phyloP scores from a whole-genome alignment of 1,140 invertebrate genomes.

The Linepithema humile region DNA sequence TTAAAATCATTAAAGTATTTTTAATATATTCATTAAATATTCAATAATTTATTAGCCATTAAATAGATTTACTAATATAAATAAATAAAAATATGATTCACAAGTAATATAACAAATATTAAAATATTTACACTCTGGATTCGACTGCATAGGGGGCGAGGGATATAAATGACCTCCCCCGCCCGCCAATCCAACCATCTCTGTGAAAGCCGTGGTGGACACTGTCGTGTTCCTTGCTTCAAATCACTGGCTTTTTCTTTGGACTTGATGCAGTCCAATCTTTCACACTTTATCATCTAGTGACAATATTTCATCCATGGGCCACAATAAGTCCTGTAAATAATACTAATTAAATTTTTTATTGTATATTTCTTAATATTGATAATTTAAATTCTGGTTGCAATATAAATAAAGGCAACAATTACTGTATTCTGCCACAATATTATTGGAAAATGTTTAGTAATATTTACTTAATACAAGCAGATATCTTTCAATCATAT shows the following conservation, averaged over 20 bases:
- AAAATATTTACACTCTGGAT: slow-evolving; percentile 79
- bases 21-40: background rate
- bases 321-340: slow-evolving; percentile 55
- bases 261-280: slow-evolving; percentile 65
- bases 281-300: slow-evolving; percentile 79
- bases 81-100: background rate
- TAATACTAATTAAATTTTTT: background rate
- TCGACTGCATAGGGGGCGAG: slow-evolving; percentile 83
- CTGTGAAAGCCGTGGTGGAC: slow-evolving; percentile 84
- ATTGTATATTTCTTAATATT: background rate
- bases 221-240: slow-evolving; percentile 63
- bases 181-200: slow-evolving; percentile 84
- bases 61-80: background rate
- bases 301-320: slow-evolving; percentile 70
- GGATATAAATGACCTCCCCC: slow-evolving; percentile 84
- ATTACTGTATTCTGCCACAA: background rate
- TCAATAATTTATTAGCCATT: background rate
- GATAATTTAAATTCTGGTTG: background rate
- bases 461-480: background rate
- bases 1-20: too few relatives aligned
- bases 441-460: background rate
- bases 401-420: background rate
- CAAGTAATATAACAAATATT: background rate
- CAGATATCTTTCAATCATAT: background rate
- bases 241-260: slow-evolving; percentile 70